Evolutionary conservation across 1,140 invertebrate species (phyloP).

Genomic region (Brachionus plicatilis): DNA sequence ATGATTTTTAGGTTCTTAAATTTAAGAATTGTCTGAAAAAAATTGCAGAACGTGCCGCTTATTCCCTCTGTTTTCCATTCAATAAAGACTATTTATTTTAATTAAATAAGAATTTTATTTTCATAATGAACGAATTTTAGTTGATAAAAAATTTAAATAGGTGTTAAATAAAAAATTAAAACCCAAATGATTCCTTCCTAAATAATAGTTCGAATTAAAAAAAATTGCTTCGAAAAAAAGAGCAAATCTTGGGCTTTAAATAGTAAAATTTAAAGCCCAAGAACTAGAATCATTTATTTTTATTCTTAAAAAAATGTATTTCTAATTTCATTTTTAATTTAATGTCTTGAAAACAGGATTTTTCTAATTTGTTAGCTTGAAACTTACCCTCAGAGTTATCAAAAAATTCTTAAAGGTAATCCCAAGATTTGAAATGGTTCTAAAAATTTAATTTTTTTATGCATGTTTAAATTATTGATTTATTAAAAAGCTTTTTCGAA

Average conservation of each 20-base stretch:
- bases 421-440: neutral
- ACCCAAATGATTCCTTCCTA: neutral
- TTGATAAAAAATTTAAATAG: neutral
- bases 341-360: neutral
- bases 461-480: neutral
- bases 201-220: neutral
- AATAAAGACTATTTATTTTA: neutral
- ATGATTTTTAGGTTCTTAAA: neutral
- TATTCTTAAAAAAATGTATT: neutral
- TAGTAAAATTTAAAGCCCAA: neutral
- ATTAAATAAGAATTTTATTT: neutral
- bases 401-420: neutral
- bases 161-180: neutral
- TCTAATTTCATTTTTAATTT: neutral
- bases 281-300: neutral
- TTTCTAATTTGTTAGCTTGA: neutral
- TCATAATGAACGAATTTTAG: too few species aligned
- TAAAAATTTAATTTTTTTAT: neutral
- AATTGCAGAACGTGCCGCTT: neutral
- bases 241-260: neutral
- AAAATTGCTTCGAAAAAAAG: neutral
- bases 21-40: neutral
- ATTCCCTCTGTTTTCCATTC: neutral
- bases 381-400: neutral
- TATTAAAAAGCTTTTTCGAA: neutral